Evolutionary conservation across 2,888 invertebrate species (phyloP).

Genomic region (Phaonia tiefii): DNA sequence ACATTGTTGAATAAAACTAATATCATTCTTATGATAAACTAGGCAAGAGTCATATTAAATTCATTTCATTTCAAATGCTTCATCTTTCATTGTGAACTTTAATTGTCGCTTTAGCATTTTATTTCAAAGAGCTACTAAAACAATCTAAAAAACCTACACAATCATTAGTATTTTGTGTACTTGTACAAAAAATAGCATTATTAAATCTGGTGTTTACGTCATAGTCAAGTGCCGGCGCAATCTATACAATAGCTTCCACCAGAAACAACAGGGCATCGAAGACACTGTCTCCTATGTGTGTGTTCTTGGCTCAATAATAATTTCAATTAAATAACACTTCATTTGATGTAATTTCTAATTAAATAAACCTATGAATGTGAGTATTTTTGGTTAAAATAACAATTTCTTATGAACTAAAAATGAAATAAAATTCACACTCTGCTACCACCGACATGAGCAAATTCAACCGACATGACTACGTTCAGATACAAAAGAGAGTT

Average conservation of each 20-base stretch:
- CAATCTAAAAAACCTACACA: too few relatives aligned
- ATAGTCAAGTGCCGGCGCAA: constrained; percentile 76
- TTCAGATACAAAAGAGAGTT: neutral
- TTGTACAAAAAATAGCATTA: constrained; percentile 69
- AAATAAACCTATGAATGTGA: constrained; percentile 35
- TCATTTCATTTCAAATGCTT: too few relatives aligned
- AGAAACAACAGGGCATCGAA: neutral
- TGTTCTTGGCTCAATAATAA: constrained; percentile 53
- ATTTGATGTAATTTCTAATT: constrained; percentile 56
- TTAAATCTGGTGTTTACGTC: constrained; percentile 79
- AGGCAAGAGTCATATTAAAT: too few relatives aligned
- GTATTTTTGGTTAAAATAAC: constrained; percentile 40
- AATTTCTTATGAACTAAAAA: neutral
- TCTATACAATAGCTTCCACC: neutral
- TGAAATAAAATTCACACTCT: too few relatives aligned
- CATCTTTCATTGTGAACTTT: too few relatives aligned
- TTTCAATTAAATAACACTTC: constrained; percentile 63
- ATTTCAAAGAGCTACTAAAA: too few relatives aligned
- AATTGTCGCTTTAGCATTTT: too few relatives aligned
- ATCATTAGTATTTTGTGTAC: neutral
- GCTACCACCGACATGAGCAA: neutral
- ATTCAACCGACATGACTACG: neutral
- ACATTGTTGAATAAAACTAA: too few relatives aligned
- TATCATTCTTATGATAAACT: too few relatives aligned
- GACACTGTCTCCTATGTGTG: neutral